phyloP scores from a whole-genome alignment of 2,113 vertebrate genomes.

The Mirounga angustirostris region DNA sequence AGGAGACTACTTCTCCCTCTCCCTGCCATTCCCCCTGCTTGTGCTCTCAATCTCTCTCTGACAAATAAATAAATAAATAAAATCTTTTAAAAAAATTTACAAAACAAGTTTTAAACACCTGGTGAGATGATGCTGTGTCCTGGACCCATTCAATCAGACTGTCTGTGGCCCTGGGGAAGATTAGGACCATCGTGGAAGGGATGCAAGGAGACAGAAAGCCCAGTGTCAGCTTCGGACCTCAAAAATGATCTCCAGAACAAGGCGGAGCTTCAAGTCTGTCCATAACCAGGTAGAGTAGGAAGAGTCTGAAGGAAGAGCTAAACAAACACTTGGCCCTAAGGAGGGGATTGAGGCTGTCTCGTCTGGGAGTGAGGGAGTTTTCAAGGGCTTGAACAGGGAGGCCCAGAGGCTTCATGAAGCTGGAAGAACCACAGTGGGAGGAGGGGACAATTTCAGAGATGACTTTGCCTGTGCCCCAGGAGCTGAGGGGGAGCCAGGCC shows the following conservation, averaged over 20 bases:
- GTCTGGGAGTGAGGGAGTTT: not conserved
- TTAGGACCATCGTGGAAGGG: not conserved
- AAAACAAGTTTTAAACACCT: not conserved
- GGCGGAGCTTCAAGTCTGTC: not conserved
- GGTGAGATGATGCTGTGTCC: too few species aligned
- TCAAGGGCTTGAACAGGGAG: not conserved
- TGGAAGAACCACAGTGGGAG: not conserved
- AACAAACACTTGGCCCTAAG: not conserved
- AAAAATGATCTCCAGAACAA: not conserved
- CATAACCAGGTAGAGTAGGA: not conserved
- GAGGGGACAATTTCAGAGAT: not conserved
- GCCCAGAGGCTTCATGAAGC: not conserved
- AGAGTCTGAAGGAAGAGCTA: not conserved
- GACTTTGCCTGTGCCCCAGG: not conserved
- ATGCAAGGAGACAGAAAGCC: not conserved
- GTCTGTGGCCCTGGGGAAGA: not conserved
- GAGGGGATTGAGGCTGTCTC: not conserved
- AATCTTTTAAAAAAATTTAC: not conserved
- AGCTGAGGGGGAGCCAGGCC: not conserved
- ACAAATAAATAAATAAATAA: not conserved
- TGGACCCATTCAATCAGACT: not conserved
- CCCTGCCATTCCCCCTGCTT: too few species aligned
- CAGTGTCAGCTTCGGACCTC: not conserved
- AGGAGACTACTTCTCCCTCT: not conserved
- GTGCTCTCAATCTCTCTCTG: too few species aligned